These are phyloP conservation scores for Spongilla lacustris DNA, from an alignment of 37 sponge, comb jelly and placozoan genomes.

Conservation along the genomic window DNA sequence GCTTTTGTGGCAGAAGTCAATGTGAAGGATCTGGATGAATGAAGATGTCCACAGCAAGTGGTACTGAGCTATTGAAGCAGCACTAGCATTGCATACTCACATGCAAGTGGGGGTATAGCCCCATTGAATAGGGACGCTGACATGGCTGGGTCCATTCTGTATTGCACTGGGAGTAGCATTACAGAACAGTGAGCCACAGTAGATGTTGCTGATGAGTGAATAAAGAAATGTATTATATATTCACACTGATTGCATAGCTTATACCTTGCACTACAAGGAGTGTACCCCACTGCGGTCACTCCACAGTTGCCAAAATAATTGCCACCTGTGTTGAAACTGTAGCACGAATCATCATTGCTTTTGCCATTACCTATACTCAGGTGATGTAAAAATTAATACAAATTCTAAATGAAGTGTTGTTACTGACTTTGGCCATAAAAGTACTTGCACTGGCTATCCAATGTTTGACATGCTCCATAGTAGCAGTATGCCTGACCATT, in stretches of 20 bases:
- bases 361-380: not conserved
- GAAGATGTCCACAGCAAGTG: not conserved
- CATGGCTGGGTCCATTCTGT: not conserved
- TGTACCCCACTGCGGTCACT: not conserved
- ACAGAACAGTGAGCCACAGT: slow-evolving; percentile 66
- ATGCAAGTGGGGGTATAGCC: not conserved
- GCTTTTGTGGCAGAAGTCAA: slow-evolving; percentile 24
- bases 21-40: slow-evolving; percentile 31
- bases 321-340: slow-evolving; percentile 21
- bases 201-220: slow-evolving; percentile 18
- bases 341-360: slow-evolving; percentile 20
- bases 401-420: not conserved
- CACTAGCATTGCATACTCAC: not conserved
- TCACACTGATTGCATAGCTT: not conserved
- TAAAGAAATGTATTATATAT: not conserved
- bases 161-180: not conserved
- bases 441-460: slow-evolving; percentile 33
- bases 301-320: slow-evolving; percentile 65
- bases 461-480: slow-evolving; percentile 45
- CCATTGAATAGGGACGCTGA: not conserved
- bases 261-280: slow-evolving; percentile 51
- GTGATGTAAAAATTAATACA: not conserved
- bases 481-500: slow-evolving; percentile 55
- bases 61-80: not conserved
- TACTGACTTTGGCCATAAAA: slow-evolving; percentile 17